phyloP scores from a whole-genome alignment of 2,888 invertebrate species.

The Glaucopsyche alexis region DNA sequence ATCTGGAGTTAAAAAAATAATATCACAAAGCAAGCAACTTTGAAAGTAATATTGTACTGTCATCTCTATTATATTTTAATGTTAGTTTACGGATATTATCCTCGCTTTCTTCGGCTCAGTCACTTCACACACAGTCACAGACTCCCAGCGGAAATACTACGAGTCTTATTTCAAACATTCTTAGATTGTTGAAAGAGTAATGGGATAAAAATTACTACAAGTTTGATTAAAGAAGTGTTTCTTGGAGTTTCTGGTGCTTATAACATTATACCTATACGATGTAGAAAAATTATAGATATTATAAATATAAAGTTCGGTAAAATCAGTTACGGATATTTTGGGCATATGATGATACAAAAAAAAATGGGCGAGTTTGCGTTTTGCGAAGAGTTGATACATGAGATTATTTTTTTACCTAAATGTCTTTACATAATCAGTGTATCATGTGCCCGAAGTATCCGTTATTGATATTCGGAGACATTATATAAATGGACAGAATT shows the following conservation, averaged over 20 bases:
- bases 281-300: too few species aligned
- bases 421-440: too few species aligned
- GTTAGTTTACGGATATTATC: constrained; percentile 43
- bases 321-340: too few species aligned
- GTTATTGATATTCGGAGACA: too few species aligned
- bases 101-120: constrained; percentile 45
- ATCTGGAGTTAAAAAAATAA: neutral
- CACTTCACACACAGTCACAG: too few species aligned
- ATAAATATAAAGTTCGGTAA: too few species aligned
- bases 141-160: constrained; percentile 47
- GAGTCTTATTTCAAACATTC: constrained; percentile 44
- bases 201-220: constrained; percentile 27
- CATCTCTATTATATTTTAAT: constrained; percentile 42
- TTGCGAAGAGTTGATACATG: too few species aligned
- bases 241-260: neutral
- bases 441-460: too few species aligned
- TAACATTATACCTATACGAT: neutral
- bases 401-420: too few species aligned
- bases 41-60: constrained; percentile 25
- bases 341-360: too few species aligned
- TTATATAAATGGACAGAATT: too few species aligned
- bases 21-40: constrained; percentile 1
- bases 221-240: neutral
- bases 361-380: too few species aligned
- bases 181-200: constrained; percentile 43